Base-by-base conservation (phyloP, 2,113 vertebrate genomes). In the Thalassoma bifasciatum region DNA sequence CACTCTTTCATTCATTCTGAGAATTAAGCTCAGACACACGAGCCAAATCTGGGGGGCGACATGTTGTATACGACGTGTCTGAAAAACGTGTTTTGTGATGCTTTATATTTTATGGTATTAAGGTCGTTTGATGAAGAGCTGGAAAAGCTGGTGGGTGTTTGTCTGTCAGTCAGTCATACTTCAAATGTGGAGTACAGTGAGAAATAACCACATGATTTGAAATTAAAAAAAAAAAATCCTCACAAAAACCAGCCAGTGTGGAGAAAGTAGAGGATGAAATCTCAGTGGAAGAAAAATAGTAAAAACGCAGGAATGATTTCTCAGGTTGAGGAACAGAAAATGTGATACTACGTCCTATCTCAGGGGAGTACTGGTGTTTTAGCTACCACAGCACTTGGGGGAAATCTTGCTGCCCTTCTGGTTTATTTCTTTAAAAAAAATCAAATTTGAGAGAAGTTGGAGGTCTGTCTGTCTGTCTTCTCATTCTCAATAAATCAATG, bases 341-440 rank as follows among this genome's bases (percentile, higher is more conserved):
- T 21, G 10, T 17, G 26, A 11, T 13, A 14, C n/a, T 40, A 8
- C n/a, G n/a, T n/a, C n/a, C 13, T n/a, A 23, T 77, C 66, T 57
- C 66, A 34, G 24, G 10, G 46, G 24, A 46, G n/a, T 19, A 1
- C 11, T 70, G 66, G 52, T 66, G 24, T 44, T 37, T 66, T 21
- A 46, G 53, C 60, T 52, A 12, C 19, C 21, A 11, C 44, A 52
- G 26, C 16, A 53, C 66, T 61, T 30, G 17, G 47, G 56, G 62
- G 47, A 66, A 53, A 66, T 8, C 44, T 30, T 10, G 10, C 17
- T 66, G 69, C 49, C 30, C 30, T 38, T 49, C 24, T 21, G 2
- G 44, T 66, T 26, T 72, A 50, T 66, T 17, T 53, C 17, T n/a
- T 61, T 8, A 61, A 60, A 54, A 26, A 8, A 17, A 22, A 66